phyloP scores from a whole-genome alignment of 1,140 invertebrate genomes.

The Euura saliciscinereae region DNA sequence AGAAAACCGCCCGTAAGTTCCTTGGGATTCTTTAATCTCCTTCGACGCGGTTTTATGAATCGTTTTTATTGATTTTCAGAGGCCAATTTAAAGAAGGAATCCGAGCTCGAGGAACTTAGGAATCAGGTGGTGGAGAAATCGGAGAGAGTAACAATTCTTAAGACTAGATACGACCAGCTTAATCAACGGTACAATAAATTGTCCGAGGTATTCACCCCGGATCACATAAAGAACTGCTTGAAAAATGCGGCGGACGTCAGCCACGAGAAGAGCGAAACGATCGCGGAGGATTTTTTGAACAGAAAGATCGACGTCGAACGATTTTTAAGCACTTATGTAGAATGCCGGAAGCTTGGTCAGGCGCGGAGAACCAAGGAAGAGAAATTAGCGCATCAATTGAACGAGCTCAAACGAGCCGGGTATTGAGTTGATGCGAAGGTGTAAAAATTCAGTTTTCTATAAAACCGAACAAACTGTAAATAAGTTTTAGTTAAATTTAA shows the following conservation, averaged over 20 bases:
- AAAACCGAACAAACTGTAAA: constrained; percentile 44
- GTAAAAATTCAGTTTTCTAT: constrained; percentile 35
- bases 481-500: constrained; percentile 47
- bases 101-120: constrained; percentile 67
- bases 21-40: constrained; percentile 8
- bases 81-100: constrained; percentile 72
- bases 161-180: constrained; percentile 71
- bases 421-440: constrained; percentile 49
- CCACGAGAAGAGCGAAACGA: constrained; percentile 75
- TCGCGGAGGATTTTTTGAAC: constrained; percentile 77
- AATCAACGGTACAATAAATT: constrained; percentile 73
- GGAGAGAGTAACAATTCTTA: constrained; percentile 70
- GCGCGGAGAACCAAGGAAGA: constrained; percentile 78
- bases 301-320: constrained; percentile 76
- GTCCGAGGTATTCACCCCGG: constrained; percentile 74
- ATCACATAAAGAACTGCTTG: constrained; percentile 73
- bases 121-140: constrained; percentile 67
- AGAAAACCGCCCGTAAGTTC: constrained; percentile 70
- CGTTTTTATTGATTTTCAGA: constrained; percentile 52
- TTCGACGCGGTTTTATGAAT: neutral
- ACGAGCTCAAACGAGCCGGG: constrained; percentile 69
- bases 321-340: constrained; percentile 73
- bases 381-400: constrained; percentile 74
- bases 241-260: constrained; percentile 68
- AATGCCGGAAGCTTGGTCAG: constrained; percentile 72